A percentile compares a stretch with the other conserved stretches of the same genome.
Evolutionary conservation across 2,113 vertebrate species (phyloP).

Genomic region (Probosciger aterrimus): DNA sequence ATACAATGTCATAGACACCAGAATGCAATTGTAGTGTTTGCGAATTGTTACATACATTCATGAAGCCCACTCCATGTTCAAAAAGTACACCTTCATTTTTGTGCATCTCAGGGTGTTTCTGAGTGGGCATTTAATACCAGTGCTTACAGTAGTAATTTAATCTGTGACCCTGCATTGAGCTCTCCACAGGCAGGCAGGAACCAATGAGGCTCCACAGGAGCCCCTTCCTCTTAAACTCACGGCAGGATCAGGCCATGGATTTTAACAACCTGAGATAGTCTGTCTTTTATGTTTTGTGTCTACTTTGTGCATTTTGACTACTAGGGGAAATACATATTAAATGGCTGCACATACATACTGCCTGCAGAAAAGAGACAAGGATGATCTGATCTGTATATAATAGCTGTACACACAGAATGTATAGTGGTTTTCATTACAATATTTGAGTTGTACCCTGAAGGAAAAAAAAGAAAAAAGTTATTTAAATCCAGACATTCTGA

Average conservation of each 20-base stretch:
- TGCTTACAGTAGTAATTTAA: neutral
- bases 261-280: neutral
- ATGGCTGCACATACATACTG: neutral
- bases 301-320: neutral
- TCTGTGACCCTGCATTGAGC: neutral
- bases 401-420: neutral
- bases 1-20: neutral
- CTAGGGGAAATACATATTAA: neutral
- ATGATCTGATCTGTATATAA: neutral
- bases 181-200: neutral
- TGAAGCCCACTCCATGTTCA: neutral
- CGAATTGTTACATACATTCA: rapidly evolving
- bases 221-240: neutral
- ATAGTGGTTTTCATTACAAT: constrained; percentile 20
- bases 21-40: neutral
- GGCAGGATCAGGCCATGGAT: neutral
- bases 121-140: neutral
- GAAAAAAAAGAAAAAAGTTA: constrained; percentile 17
- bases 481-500: constrained; percentile 61
- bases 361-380: neutral
- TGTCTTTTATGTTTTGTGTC: neutral
- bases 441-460: constrained; percentile 19
- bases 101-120: neutral
- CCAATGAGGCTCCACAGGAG: neutral
- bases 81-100: neutral